These are phyloP conservation scores for Cebus imitator DNA, from an alignment of 2,113 vertebrate genomes.

Conservation along the genomic window DNA sequence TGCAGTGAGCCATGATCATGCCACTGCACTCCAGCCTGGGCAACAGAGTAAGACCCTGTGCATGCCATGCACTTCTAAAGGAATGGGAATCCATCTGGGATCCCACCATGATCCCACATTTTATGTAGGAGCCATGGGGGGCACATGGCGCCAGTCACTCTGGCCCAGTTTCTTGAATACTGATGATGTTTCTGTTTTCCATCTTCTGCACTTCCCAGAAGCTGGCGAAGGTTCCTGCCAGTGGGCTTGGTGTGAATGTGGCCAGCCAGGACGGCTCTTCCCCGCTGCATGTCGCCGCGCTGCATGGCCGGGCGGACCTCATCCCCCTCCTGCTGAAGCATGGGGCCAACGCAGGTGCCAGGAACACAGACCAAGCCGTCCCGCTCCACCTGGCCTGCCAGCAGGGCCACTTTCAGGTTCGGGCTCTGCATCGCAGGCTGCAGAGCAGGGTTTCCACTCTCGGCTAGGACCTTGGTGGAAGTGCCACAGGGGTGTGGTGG, in stretches of 20 bases:
- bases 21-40: too few relatives aligned
- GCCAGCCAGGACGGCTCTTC: conserved; percentile 88
- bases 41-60: too few relatives aligned
- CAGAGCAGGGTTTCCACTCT: background rate
- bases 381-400: conserved; percentile 95
- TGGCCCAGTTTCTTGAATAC: background rate
- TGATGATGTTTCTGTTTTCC: background rate
- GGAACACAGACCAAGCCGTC: conserved; percentile 84
- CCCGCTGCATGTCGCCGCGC: conserved; percentile 90
- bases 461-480: background rate
- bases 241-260: conserved; percentile 89
- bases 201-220: conserved; percentile 78
- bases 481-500: background rate
- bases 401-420: conserved; percentile 91
- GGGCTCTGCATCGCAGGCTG: background rate
- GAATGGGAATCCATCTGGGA: background rate
- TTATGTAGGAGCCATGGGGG: background rate
- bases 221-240: conserved; percentile 82
- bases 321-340: conserved; percentile 87
- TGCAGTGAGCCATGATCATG: too few relatives aligned
- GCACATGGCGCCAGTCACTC: background rate
- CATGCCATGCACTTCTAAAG: background rate
- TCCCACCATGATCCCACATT: background rate
- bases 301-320: conserved; percentile 88
- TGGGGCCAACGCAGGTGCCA: conserved; percentile 87